Conservation (phyloP, 2,113 vertebrate species). For the Nothocercus julius region DNA sequence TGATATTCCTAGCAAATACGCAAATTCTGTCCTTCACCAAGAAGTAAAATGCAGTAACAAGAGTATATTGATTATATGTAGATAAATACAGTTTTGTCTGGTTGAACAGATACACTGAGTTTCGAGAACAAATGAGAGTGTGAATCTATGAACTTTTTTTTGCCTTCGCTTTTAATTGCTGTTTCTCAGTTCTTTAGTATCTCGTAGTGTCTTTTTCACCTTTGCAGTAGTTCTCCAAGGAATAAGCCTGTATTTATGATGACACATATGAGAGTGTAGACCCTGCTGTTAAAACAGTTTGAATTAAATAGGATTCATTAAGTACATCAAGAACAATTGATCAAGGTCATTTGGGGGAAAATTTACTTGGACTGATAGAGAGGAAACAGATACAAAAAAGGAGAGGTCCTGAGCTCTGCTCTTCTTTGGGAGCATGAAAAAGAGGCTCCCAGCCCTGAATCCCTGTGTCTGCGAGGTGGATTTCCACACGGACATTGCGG, state of each 20-base stretch:
- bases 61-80: neutral
- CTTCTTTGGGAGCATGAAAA: neutral
- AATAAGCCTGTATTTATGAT: neutral
- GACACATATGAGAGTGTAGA: neutral
- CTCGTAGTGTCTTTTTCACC: neutral
- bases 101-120: neutral
- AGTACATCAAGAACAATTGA: neutral
- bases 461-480: neutral
- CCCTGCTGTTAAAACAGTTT: neutral
- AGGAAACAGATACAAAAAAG: neutral
- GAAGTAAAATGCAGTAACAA: neutral
- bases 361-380: neutral
- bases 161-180: neutral
- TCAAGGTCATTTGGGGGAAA: neutral
- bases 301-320: neutral
- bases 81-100: neutral
- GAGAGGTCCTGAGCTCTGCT: neutral
- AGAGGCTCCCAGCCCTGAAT: neutral
- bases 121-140: neutral
- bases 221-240: neutral
- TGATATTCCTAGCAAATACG: neutral
- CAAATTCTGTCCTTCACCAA: neutral
- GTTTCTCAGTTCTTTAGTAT: neutral
- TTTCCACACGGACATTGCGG: neutral
- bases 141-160: neutral